Conservation (phyloP, 2,113 vertebrate genomes). For the Pogona vitticeps region DNA sequence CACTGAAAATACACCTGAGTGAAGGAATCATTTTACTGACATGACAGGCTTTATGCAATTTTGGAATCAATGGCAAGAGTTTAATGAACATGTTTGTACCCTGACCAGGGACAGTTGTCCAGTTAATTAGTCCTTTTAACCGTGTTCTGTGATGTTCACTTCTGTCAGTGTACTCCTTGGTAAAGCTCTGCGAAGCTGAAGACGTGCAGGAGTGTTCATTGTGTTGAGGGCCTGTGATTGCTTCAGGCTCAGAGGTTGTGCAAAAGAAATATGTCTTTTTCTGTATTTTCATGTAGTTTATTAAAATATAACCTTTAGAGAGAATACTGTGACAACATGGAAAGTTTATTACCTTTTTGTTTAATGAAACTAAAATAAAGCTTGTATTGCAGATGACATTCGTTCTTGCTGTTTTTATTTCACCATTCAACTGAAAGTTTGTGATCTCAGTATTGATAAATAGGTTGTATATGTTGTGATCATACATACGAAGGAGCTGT, state of each 20-base stretch:
- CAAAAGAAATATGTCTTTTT: neutral
- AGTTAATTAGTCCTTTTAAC: neutral
- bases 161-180: neutral
- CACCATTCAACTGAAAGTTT: neutral
- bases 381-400: neutral
- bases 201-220: neutral
- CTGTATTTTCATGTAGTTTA: neutral
- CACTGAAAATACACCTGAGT: slow-evolving; percentile 31
- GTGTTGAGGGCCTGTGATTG: neutral
- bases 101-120: neutral
- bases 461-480: neutral
- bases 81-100: neutral
- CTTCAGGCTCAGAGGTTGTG: neutral
- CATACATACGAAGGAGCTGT: neutral
- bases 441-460: neutral
- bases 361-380: slow-evolving; percentile 60
- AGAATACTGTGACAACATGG: neutral
- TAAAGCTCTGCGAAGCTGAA: neutral
- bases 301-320: neutral
- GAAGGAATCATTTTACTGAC: neutral
- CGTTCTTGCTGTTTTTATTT: neutral
- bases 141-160: neutral
- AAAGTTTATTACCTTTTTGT: neutral
- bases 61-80: neutral
- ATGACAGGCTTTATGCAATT: accelerated